These are phyloP conservation scores for Bubo bubo DNA, from an alignment of 2,113 vertebrate species.

Conservation along the genomic window DNA sequence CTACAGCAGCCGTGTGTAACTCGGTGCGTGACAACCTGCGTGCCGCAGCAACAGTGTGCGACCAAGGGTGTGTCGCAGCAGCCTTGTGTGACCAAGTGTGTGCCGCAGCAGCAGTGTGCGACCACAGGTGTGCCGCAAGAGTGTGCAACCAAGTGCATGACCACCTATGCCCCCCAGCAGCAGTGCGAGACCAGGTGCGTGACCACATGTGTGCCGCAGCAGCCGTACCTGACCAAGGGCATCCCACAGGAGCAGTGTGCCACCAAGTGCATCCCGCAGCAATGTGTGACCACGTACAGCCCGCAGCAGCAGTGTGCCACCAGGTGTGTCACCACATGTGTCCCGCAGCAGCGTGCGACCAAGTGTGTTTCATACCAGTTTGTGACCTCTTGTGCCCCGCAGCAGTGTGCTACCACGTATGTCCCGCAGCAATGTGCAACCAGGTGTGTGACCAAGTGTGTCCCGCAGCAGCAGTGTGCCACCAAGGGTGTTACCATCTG, in stretches of 20 bases:
- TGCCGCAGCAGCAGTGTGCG: neutral
- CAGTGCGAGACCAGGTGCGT: neutral
- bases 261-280: neutral
- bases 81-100: neutral
- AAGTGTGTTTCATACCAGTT: accelerated
- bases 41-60: neutral
- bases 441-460: neutral
- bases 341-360: neutral
- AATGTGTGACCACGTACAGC: neutral
- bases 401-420: neutral
- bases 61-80: neutral
- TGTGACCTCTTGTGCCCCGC: neutral
- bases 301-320: neutral
- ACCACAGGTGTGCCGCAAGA: neutral
- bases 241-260: neutral
- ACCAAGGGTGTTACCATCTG: neutral
- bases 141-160: neutral
- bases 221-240: neutral
- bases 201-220: neutral
- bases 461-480: neutral
- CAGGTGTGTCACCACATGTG: neutral
- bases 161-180: neutral
- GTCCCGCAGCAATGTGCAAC: neutral
- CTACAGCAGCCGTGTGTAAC: neutral
- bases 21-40: accelerated